Conservation (phyloP, 2,888 invertebrate species). For the Tiliacea citrago region DNA sequence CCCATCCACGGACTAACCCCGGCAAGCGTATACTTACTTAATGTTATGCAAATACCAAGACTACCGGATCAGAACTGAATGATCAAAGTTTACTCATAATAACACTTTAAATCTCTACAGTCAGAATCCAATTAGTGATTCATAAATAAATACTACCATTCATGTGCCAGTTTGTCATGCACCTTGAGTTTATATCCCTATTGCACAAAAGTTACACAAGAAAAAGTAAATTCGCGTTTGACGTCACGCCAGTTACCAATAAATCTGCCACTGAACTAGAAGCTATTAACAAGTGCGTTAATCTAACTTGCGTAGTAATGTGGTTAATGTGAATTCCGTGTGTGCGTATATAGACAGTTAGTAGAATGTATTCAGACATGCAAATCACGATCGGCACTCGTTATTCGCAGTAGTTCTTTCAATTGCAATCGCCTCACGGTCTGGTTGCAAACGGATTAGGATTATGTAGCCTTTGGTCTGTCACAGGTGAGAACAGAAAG, state of each 20-base stretch:
- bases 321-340: conserved; percentile 48
- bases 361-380: conserved; percentile 54
- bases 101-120: conserved; percentile 10
- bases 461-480: conserved; percentile 2
- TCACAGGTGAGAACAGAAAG: neutral
- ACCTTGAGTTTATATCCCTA: conserved; percentile 19
- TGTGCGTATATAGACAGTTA: conserved; percentile 56
- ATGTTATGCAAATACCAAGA: neutral
- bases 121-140: conserved; percentile 37
- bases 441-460: neutral
- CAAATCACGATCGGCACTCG: conserved; percentile 48
- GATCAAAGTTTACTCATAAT: conserved; percentile 13
- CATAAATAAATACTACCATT: conserved; percentile 12
- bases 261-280: conserved; percentile 24
- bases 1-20: too few species aligned
- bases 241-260: conserved; percentile 40
- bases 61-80: neutral
- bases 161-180: conserved; percentile 13
- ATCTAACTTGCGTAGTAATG: conserved; percentile 34
- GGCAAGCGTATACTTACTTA: neutral
- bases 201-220: conserved; percentile 42
- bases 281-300: conserved; percentile 25
- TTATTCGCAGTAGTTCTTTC: conserved; percentile 52
- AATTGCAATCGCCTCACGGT: conserved; percentile 34
- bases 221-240: conserved; percentile 30